These are phyloP conservation scores for Druon quercuslanigerum DNA, from an alignment of 1,140 invertebrate genomes.

Conservation along the genomic window DNA sequence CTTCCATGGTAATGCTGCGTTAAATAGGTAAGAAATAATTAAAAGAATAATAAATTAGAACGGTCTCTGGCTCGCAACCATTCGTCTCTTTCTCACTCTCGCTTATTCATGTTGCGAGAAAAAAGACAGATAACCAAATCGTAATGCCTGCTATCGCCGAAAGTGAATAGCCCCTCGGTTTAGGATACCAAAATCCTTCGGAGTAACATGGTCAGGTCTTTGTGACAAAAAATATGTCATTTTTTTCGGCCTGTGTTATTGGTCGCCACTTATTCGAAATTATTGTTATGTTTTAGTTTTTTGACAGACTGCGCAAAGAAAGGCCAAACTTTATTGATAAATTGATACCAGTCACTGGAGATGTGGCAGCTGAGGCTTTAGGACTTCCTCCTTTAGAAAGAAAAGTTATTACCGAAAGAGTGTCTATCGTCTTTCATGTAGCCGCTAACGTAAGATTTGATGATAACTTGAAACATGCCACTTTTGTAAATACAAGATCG, in stretches of 20 bases:
- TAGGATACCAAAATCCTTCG: too few species aligned
- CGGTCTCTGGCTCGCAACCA: too few species aligned
- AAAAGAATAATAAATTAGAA: too few species aligned
- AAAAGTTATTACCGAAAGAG: conserved; percentile 79
- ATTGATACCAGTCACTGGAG: conserved; percentile 86
- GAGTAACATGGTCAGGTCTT: too few species aligned
- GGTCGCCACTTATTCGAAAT: neutral
- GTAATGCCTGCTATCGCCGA: too few species aligned
- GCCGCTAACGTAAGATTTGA: conserved; percentile 97
- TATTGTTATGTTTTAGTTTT: conserved; percentile 67
- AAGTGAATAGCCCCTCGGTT: too few species aligned
- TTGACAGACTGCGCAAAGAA: conserved; percentile 70
- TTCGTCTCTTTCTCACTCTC: too few species aligned
- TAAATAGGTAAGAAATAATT: too few species aligned
- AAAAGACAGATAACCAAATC: too few species aligned
- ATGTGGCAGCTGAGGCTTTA: conserved; percentile 81
- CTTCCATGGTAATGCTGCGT: too few species aligned
- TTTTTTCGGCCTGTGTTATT: neutral
- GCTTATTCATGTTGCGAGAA: too few species aligned
- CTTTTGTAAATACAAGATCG: conserved; percentile 81
- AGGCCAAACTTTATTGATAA: conserved; percentile 79
- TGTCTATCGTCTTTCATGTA: conserved; percentile 93
- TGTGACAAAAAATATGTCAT: too few species aligned
- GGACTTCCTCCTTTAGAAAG: conserved; percentile 78
- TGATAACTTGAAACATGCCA: conserved; percentile 84